Conservation (phyloP, 2,113 vertebrate genomes). For the Zosterops borbonicus region DNA sequence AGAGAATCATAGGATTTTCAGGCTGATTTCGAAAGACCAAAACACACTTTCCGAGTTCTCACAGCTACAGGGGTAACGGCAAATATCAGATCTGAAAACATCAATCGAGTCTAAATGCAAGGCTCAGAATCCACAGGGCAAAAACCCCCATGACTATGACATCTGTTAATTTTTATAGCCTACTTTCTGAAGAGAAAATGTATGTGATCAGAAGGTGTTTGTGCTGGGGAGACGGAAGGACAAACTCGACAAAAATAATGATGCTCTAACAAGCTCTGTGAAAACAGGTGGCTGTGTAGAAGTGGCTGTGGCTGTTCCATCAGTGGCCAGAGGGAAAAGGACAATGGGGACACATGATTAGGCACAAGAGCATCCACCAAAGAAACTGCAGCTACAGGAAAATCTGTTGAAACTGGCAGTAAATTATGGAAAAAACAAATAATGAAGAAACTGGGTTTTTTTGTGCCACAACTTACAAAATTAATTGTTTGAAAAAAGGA, state of each 20-base stretch:
- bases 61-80: not conserved
- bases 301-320: not conserved
- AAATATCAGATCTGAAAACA: conserved; percentile 17
- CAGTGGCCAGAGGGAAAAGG: conserved; percentile 8
- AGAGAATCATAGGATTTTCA: not conserved
- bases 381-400: conserved; percentile 17
- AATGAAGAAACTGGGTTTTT: not conserved
- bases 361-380: conserved; percentile 3
- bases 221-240: not conserved
- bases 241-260: not conserved
- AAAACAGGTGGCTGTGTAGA: not conserved
- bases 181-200: not conserved
- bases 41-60: not conserved
- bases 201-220: conserved; percentile 15
- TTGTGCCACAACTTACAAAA: not conserved
- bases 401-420: conserved; percentile 40
- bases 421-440: conserved; percentile 9
- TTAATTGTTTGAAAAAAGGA: conserved; percentile 2
- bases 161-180: conserved; percentile 19
- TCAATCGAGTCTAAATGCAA: not conserved
- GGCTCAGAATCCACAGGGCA: not conserved
- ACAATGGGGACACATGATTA: not conserved
- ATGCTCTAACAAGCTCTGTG: not conserved
- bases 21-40: not conserved
- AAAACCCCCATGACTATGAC: not conserved